Conservation (phyloP, 2,888 invertebrate genomes). For the Stenodera caucasica region DNA sequence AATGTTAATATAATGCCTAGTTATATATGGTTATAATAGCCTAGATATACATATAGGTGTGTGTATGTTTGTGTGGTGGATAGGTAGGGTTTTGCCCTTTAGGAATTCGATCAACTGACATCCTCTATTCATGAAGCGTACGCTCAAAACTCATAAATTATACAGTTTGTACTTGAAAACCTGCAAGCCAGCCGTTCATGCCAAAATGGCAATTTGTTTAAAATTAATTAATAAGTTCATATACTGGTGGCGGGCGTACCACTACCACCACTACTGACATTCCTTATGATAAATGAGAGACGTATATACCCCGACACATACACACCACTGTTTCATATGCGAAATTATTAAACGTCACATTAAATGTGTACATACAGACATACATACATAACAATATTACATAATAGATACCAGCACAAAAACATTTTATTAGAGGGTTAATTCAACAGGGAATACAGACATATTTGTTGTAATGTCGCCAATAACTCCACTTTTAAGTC, state of each 20-base stretch:
- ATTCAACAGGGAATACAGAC: not conserved
- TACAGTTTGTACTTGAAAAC: constrained; percentile 41
- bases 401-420: not conserved
- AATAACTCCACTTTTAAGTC: not conserved
- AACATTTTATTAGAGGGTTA: not conserved
- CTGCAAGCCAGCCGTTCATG: constrained; percentile 40
- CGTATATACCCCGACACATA: constrained; percentile 41
- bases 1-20: not conserved
- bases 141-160: constrained; percentile 46
- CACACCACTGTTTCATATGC: constrained; percentile 43
- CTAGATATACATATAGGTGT: not conserved
- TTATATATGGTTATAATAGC: not conserved
- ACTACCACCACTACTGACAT: not conserved
- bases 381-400: constrained; percentile 10
- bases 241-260: constrained; percentile 29
- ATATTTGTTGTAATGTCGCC: not conserved
- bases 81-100: constrained; percentile 19
- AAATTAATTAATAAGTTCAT: constrained; percentile 51
- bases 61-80: not conserved
- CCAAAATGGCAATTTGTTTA: constrained; percentile 48
- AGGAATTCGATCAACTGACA: constrained; percentile 41
- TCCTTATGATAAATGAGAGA: constrained; percentile 46
- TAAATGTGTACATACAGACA: constrained; percentile 24
- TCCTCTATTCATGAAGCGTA: constrained; percentile 36
- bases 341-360: constrained; percentile 40